Evolutionary conservation across 2,888 invertebrate species (phyloP).

Genomic region (Vanessa cardui): DNA sequence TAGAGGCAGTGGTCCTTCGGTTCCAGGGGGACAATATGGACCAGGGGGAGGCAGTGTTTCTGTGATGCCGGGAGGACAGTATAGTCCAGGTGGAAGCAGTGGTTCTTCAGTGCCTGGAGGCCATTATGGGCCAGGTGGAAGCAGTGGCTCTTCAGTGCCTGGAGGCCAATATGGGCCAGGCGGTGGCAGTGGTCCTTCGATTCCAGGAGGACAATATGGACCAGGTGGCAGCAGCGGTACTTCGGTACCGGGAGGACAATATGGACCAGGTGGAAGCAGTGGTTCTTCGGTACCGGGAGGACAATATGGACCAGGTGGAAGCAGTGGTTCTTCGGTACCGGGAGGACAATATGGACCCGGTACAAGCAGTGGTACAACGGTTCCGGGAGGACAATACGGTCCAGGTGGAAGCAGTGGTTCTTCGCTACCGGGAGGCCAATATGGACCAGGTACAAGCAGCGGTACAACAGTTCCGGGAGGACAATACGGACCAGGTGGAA

Average conservation of each 20-base stretch:
- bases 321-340: too few relatives aligned
- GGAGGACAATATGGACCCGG: conserved; percentile 29
- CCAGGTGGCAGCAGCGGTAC: neutral
- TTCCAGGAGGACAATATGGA: conserved; percentile 25
- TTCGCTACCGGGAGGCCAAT: too few relatives aligned
- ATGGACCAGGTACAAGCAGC: too few relatives aligned
- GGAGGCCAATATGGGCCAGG: conserved; percentile 29
- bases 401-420: neutral
- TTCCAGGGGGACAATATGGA: conserved; percentile 20
- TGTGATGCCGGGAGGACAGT: conserved; percentile 20
- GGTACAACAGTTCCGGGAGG: too few relatives aligned
- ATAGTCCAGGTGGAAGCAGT: conserved; percentile 11
- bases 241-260: conserved; percentile 21
- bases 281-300: conserved; percentile 21
- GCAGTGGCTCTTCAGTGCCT: too few relatives aligned
- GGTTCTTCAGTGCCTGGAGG: conserved; percentile 20
- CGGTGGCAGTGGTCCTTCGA: conserved; percentile 1
- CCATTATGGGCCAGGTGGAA: conserved; percentile 18
- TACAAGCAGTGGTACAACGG: conserved; percentile 5
- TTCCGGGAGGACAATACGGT: conserved; percentile 23
- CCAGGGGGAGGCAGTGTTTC: neutral
- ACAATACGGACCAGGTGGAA: too few relatives aligned
- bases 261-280: conserved; percentile 9
- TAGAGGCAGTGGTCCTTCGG: neutral
- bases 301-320: conserved; percentile 18